Base-by-base conservation (phyloP, 2,888 invertebrate species). In the Tiliacea aurago region DNA sequence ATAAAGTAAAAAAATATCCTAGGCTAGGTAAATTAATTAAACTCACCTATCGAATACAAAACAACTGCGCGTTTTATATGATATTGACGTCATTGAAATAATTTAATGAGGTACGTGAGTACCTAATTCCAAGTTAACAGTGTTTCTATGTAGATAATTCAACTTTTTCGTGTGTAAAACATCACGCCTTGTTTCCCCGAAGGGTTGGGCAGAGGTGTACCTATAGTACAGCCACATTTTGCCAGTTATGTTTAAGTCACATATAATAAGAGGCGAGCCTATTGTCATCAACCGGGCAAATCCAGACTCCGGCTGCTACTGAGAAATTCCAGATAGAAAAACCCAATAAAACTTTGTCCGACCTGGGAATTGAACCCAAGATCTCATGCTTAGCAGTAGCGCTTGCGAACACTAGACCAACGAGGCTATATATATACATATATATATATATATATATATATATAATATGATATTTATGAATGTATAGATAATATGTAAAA, bases 21-120 rank as follows among this genome's bases (percentile, higher is more conserved):
- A 55, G 37, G 37, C 1, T 45, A 37, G 28, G 37, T 67, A 67
- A 33, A 51, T 28, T 41, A 59, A 51, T 28, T 41, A 59, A 53
- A 75, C 41, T 76, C 43, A 62, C 61, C 7, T 55, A 55, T 20
- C 15, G 33, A 73, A 70, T 55, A 62, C 61, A 51, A 70, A 63
- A 77, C 78, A 63, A 77, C 23, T 70, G 70, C 18, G 70, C 18
- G 2, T 56, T 13, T n/a, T 49, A 33, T 18, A 61, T 62, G 62
- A 28, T 28, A 51, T 63, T 76, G 78, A 70, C 78, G 78, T 76
- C 78, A 76, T 41, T 62, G 55, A 33, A 62, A 70, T 75, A 70
- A 70, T 53, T 55, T 45, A 76, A 51, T 70, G 47, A 73, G 23
- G n/a, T 76, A 33, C 47, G 28, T 28, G 3, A 28, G 28, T 75